A percentile compares a stretch with the other conserved stretches of the same genome.
Evolutionary conservation across 2,797 vertebrate genomes (phyloP).

Genomic region (Microchirus variegatus): DNA sequence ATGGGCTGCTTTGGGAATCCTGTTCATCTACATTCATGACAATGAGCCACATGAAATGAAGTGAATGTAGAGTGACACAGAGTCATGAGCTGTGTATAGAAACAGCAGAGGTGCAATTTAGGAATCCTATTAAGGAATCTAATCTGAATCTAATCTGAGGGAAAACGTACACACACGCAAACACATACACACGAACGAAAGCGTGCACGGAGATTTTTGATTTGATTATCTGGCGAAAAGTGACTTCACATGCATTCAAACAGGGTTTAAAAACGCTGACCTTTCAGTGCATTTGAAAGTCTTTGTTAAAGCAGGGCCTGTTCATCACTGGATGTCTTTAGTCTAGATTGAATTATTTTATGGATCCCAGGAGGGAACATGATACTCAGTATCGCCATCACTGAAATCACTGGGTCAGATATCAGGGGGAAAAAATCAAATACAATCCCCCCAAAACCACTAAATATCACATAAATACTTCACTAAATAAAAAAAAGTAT

Average conservation of each 20-base stretch:
- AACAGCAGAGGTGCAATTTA: constrained; percentile 21
- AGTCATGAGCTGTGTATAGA: constrained; percentile 6
- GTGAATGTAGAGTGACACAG: constrained; percentile 41
- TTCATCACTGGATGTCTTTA: too few relatives aligned
- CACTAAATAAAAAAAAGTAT: too few relatives aligned
- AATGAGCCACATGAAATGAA: constrained; percentile 42
- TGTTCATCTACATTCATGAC: constrained; percentile 58
- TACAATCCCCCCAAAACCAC: too few relatives aligned
- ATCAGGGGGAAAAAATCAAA: too few relatives aligned
- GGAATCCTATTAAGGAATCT: constrained; percentile 12
- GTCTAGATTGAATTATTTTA: too few relatives aligned
- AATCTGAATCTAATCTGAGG: background rate
- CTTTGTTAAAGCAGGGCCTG: too few relatives aligned
- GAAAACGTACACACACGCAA: constrained; percentile 5
- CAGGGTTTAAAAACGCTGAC: background rate
- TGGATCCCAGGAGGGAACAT: too few relatives aligned
- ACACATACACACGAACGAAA: background rate
- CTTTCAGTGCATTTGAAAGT: background rate
- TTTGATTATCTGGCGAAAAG: constrained; percentile 1
- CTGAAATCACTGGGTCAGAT: too few relatives aligned
- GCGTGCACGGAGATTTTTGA: background rate
- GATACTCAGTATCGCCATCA: too few relatives aligned
- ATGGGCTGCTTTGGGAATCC: constrained; percentile 37
- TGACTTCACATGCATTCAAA: constrained; percentile 6
- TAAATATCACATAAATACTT: too few relatives aligned